phyloP scores from a whole-genome alignment of 64 coral and sea anemone species.

The Pocillopora verrucosa region DNA sequence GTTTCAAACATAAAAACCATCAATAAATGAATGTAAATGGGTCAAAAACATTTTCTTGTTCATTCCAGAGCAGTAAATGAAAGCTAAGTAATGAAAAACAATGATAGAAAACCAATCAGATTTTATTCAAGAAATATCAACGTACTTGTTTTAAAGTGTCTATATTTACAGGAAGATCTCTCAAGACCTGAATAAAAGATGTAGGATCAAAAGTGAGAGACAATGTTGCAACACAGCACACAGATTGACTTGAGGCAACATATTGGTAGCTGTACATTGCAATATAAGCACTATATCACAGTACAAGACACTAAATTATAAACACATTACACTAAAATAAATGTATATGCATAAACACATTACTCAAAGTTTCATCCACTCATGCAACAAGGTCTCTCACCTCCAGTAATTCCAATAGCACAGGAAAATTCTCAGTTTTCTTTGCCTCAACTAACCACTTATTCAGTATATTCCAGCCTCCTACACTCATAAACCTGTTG shows the following conservation, averaged over 20 bases:
- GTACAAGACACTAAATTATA: neutral
- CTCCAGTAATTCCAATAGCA: constrained; percentile 80
- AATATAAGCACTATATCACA: neutral
- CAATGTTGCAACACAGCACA: too few species aligned
- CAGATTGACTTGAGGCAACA: too few species aligned
- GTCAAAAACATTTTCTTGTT: too few species aligned
- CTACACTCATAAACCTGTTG: constrained; percentile 73
- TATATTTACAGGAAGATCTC: constrained; percentile 82
- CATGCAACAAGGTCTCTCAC: neutral
- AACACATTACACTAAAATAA: neutral
- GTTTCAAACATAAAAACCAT: too few species aligned
- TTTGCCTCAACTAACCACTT: constrained; percentile 87
- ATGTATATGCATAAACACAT: neutral
- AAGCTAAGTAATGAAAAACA: too few species aligned
- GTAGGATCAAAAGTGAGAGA: too few species aligned
- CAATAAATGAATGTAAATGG: too few species aligned
- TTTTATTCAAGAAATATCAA: neutral
- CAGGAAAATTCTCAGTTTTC: constrained; percentile 83
- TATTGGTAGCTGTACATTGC: neutral
- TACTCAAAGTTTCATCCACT: too few species aligned
- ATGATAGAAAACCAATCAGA: neutral
- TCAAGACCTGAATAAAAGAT: constrained; percentile 58
- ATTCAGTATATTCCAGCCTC: constrained; percentile 86
- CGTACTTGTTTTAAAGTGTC: constrained; percentile 89
- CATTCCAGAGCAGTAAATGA: too few species aligned